Conservation (phyloP, 2,888 invertebrate species). For the Calliopum simillimum region DNA sequence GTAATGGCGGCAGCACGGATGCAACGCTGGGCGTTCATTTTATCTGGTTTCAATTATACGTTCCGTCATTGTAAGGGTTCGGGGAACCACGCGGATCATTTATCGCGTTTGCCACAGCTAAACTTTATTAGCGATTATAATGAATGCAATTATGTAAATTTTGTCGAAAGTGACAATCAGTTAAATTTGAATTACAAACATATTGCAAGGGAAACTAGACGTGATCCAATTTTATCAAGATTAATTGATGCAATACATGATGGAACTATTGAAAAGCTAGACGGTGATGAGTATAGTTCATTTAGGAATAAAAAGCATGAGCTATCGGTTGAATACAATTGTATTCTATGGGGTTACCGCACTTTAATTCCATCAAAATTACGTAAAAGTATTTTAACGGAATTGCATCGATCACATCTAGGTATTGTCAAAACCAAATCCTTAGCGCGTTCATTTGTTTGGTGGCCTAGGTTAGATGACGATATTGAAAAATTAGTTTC, state of each 20-base stretch:
- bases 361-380: conserved; percentile 36
- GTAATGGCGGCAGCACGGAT: conserved; percentile 37
- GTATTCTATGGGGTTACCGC: conserved; percentile 37
- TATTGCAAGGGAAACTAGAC: conserved; percentile 24
- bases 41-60: conserved; percentile 43
- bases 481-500: conserved; percentile 30
- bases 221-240: conserved; percentile 33
- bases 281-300: conserved; percentile 26
- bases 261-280: conserved; percentile 30
- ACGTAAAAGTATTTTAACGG: conserved; percentile 19
- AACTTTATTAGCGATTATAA: too few relatives aligned
- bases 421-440: conserved; percentile 38
- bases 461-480: conserved; percentile 36
- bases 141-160: too few relatives aligned
- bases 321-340: conserved; percentile 36
- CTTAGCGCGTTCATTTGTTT: conserved; percentile 30
- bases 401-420: conserved; percentile 39
- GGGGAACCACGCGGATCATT: conserved; percentile 31
- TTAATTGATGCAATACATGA: conserved; percentile 32
- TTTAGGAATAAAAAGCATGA: conserved; percentile 35
- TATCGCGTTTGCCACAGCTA: conserved; percentile 31
- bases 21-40: too few relatives aligned
- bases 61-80: conserved; percentile 40
- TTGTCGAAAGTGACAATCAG: too few relatives aligned
- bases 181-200: too few relatives aligned